Conservation (phyloP, 2,113 vertebrate species). For the Brachyistius frenatus region DNA sequence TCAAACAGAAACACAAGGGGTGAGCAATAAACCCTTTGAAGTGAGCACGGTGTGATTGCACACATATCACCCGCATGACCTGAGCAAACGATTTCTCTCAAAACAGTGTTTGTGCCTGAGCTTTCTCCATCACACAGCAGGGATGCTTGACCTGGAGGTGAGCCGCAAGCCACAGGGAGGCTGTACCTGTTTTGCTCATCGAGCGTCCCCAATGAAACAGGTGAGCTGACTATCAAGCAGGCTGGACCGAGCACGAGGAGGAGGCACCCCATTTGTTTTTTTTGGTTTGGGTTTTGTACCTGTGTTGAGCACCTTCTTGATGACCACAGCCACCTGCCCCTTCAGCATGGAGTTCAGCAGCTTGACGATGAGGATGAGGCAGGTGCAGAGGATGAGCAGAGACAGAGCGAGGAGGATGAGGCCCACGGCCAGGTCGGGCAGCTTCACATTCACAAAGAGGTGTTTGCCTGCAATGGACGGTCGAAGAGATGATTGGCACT, state of each 20-base stretch:
- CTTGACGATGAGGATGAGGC: constrained; percentile 95
- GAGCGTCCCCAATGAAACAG: constrained; percentile 65
- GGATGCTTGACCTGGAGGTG: constrained; percentile 45
- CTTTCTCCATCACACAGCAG: constrained; percentile 44
- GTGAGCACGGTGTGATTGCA: neutral
- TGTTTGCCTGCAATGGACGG: constrained; percentile 85
- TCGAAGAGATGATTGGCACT: neutral
- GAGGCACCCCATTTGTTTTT: neutral
- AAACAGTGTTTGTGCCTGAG: constrained; percentile 61
- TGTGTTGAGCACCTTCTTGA: constrained; percentile 98
- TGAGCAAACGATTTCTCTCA: neutral
- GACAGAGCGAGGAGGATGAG: constrained; percentile 91
- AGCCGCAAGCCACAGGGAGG: constrained; percentile 40
- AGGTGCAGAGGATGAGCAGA: constrained; percentile 90
- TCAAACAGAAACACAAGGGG: constrained; percentile 23
- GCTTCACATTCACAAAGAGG: constrained; percentile 82
- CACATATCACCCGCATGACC: neutral
- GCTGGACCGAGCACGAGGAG: neutral
- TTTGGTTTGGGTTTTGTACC: constrained; percentile 77
- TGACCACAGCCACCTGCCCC: constrained; percentile 92
- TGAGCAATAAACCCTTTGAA: constrained; percentile 11
- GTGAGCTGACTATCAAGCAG: constrained; percentile 82
- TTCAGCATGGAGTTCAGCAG: constrained; percentile 95
- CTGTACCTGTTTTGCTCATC: constrained; percentile 80
- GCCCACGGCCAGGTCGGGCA: constrained; percentile 90